Evolutionary conservation across 2,888 invertebrate genomes (phyloP), one percentile per base, ranked within the genome.

Genomic region (Parthenolecanium corni): DNA sequence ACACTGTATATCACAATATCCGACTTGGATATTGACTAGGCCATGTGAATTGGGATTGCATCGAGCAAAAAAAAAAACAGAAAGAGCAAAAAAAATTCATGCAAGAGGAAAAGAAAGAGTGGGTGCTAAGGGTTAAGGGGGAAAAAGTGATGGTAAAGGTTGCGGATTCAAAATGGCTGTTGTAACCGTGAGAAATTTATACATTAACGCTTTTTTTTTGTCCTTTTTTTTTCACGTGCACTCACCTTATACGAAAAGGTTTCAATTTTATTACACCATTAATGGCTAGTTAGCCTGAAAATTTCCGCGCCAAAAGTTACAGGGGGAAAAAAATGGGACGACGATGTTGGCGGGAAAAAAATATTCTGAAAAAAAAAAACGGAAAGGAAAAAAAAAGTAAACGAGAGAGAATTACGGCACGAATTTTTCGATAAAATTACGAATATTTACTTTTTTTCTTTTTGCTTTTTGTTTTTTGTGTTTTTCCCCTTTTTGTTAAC

Each of bases 291-390:
- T 53, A 53, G 18, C 38, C 52, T 53, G 52, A 53, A 53, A 53
- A 53, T 53, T 53, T 53, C 52, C 52, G 36, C 52, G 52, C 52
- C 36, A 53, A 53, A 53, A 53, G 52, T 53, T 53, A 36, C 36
- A 20, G 11, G 31, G 25, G 49, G 24, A 49, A 49, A 52, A 31
- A 52, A 53, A 53, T 18, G 21, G 1, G 36, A 3, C 52, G 21
- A 18, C 9, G 31, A 9, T 31, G 9, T 31, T n/a, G 9, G 31
- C 9, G 9, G 31, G 31, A 31, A 31, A 31, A n/a, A 31, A 31
- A 31, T 31, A 31, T 31, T 31, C 31, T 6, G 9, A 31, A 31
- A 31, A 31, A 31, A 31, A 31, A 31, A 31, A 6, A 31, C 9
- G 31, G 31, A 31, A 31, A 31, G 31, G 31, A 6, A 31, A 31